A percentile compares a stretch with the other conserved stretches of the same genome.
phyloP scores from a whole-genome alignment of 2,113 vertebrate species.

The Triplophysa tibetana region DNA sequence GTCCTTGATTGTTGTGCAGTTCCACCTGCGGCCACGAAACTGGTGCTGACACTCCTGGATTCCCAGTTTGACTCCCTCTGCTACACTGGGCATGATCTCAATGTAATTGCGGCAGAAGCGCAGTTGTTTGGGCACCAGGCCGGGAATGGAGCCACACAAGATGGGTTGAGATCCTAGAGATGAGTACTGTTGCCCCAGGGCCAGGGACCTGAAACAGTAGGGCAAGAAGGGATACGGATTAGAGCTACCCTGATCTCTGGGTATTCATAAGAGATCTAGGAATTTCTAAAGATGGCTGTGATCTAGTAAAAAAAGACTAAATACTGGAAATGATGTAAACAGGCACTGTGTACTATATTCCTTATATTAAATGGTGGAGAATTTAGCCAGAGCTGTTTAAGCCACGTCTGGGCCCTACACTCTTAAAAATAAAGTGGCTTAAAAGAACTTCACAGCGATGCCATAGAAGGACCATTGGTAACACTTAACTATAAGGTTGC shows the following conservation, averaged over 20 bases:
- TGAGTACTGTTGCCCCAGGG: slow-evolving; percentile 91
- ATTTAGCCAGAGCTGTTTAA: too few species aligned
- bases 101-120: slow-evolving; percentile 97
- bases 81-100: slow-evolving; percentile 98
- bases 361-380: too few species aligned
- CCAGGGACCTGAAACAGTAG: slow-evolving; percentile 83
- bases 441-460: too few species aligned
- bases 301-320: not conserved
- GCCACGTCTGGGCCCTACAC: too few species aligned
- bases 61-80: slow-evolving; percentile 93
- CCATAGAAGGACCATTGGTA: too few species aligned
- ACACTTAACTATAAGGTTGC: too few species aligned
- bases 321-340: too few species aligned
- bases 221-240: not conserved
- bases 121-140: slow-evolving; percentile 95
- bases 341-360: too few species aligned
- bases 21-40: slow-evolving; percentile 95
- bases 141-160: slow-evolving; percentile 93
- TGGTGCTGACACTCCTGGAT: slow-evolving; percentile 98
- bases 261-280: not conserved
- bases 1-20: slow-evolving; percentile 92
- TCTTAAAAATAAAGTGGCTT: too few species aligned
- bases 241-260: not conserved
- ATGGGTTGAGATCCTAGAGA: slow-evolving; percentile 91
- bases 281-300: not conserved